Evolutionary conservation across 1,140 invertebrate genomes (phyloP).

Genomic region (Aethina tumida): DNA sequence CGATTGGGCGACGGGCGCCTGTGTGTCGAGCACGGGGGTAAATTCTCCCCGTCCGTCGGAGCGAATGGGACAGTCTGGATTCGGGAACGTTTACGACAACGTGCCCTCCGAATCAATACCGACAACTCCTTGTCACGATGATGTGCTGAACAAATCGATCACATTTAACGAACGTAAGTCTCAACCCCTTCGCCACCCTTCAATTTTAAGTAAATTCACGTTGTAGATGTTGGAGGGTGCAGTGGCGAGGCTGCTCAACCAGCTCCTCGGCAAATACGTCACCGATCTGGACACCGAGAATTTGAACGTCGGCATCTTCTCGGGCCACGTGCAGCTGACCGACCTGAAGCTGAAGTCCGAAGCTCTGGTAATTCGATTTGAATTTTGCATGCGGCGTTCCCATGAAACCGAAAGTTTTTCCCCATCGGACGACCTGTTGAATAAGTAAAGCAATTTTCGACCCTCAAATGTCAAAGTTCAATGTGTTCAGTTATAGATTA

Average conservation of each 20-base stretch:
- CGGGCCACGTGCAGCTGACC: constrained; percentile 64
- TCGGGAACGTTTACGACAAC: too few species aligned
- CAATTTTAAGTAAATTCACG: background rate
- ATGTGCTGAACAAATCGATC: too few species aligned
- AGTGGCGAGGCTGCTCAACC: constrained; percentile 66
- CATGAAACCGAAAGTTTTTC: background rate
- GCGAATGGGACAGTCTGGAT: too few species aligned
- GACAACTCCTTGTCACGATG: too few species aligned
- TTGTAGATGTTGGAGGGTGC: constrained; percentile 65
- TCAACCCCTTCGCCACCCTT: background rate
- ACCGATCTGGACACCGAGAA: constrained; percentile 74
- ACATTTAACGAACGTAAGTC: too few species aligned
- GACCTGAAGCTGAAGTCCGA: constrained; percentile 71
- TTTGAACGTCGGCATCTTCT: constrained; percentile 72
- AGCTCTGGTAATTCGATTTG: constrained; percentile 55
- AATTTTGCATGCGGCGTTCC: constrained; percentile 2
- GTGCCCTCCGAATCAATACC: constrained; percentile 3
- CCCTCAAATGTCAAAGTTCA: too few species aligned
- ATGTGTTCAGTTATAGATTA: too few species aligned
- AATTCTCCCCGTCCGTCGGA: too few species aligned
- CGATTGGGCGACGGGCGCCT: constrained; percentile 4
- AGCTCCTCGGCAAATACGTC: constrained; percentile 70
- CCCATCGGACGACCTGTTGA: too few species aligned
- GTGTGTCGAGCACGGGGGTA: too few species aligned
- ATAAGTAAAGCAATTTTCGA: too few species aligned